Base-by-base conservation (phyloP, 2,113 vertebrate species). In the Neogobius melanostomus region DNA sequence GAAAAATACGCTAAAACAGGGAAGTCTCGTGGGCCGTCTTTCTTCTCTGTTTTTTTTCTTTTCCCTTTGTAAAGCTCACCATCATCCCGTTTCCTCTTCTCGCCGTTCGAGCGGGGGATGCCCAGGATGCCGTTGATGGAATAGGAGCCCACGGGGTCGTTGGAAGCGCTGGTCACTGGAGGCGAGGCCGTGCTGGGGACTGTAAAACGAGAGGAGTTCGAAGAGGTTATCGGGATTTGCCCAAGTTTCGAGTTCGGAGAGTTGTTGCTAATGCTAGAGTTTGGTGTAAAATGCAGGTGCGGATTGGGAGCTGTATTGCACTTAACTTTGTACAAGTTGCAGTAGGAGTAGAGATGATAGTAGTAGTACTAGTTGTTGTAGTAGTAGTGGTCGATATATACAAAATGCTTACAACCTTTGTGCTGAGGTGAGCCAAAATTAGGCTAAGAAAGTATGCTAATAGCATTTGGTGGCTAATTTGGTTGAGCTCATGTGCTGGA, bases 41-140 rank as follows among this genome's bases (percentile, higher is more conserved):
- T 28, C 28, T 28, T 2, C 11, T 50, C 1, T 50, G 11, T 12
- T 17, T 3, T 11, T 28, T 11, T 21, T 54, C 11, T 5, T 6
- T 53, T 11, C 7, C 8, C 16, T 16, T 16, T 93, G 28, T 42
- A 47, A 87, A 89, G 89, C 97, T 95, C 94, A 99, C 97, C 97
- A 92, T 99, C 98, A 85, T 99, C 97, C 93, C 97, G 95, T 95
- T 99, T 99, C 93, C 97, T 97, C 94, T 99, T 98, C 93, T 99
- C 98, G 65, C 96, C 96, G 74, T 98, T 99, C 90, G 98, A 99
- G 92, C 97, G 96, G 91, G 98, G 97, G 91, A 99, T 99, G 85
- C 98, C 98, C 93, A 99, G 95, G 90, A 99, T 99, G 93, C 97
- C 98, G 81, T 99, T 99, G 95, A 99, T 99, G 94, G 97, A 99